Percentiles rank a stretch among this genome's conserved stretches.
phyloP scores from a whole-genome alignment of 2,113 vertebrate species.

The Cavia aperea region DNA sequence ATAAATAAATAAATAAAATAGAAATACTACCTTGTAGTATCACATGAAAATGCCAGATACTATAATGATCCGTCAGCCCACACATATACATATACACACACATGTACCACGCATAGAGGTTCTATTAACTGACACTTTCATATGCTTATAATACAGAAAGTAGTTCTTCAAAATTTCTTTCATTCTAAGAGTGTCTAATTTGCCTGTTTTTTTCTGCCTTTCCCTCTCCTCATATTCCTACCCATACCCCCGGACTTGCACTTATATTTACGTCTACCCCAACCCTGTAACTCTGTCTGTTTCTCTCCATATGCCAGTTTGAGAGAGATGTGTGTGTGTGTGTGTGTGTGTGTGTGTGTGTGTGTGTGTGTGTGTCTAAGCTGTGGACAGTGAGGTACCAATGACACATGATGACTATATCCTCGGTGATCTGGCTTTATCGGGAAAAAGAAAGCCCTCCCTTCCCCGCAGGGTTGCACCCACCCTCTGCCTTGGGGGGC shows the following conservation, averaged over 20 bases:
- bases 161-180: background rate
- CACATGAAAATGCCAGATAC: background rate
- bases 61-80: background rate
- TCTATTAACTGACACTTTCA: background rate
- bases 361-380: background rate
- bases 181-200: background rate
- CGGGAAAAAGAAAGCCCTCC: background rate
- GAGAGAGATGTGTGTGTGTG: background rate
- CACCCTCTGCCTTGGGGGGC: background rate
- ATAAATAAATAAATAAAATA: background rate
- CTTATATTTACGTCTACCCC: background rate
- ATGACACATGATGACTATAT: accelerated
- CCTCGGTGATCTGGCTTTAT: too few species aligned
- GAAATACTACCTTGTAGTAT: background rate
- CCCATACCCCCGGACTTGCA: background rate
- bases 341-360: background rate
- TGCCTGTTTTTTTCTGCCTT: background rate
- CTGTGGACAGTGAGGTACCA: background rate
- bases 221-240: background rate
- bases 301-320: background rate
- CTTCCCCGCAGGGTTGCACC: background rate
- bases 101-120: background rate
- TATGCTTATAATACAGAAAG: background rate
- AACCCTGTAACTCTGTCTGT: background rate
- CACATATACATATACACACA: background rate